A percentile compares a stretch with the other conserved stretches of the same genome.
phyloP scores from a whole-genome alignment of 2,888 invertebrate genomes.

The Lamellibrachia columna region DNA sequence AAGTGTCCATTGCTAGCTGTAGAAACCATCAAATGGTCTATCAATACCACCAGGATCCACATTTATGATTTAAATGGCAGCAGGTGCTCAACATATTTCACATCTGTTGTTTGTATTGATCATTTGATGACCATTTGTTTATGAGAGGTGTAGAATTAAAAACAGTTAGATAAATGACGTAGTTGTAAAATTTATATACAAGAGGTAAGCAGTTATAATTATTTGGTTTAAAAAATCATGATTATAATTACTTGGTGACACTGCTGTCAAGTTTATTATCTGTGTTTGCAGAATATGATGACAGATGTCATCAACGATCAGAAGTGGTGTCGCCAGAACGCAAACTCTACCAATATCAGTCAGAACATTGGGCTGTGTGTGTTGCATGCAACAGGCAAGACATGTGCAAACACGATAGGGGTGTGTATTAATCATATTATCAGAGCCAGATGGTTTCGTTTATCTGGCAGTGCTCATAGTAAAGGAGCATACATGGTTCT shows the following conservation, averaged over 20 bases:
- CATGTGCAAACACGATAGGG: conserved; percentile 69
- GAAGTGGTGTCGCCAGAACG: conserved; percentile 90
- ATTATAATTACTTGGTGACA: background rate
- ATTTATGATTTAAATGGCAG: too few relatives aligned
- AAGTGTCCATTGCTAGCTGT: background rate
- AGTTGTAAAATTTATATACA: too few relatives aligned
- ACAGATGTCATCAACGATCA: conserved; percentile 80
- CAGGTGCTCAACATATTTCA: too few relatives aligned
- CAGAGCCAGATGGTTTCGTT: too few relatives aligned
- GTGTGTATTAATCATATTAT: background rate
- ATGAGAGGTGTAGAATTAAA: too few relatives aligned
- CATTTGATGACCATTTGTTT: too few relatives aligned
- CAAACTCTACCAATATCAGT: conserved; percentile 71
- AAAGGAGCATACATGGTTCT: too few relatives aligned
- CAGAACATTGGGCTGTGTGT: conserved; percentile 90
- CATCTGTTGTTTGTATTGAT: too few relatives aligned
- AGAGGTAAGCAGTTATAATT: too few relatives aligned
- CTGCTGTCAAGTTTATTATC: conserved; percentile 16
- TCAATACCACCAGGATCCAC: background rate
- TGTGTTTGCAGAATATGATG: conserved; percentile 73
- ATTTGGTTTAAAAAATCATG: background rate
- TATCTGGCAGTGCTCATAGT: too few relatives aligned
- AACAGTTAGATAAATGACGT: too few relatives aligned
- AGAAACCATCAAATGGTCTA: background rate
- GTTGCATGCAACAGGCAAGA: conserved; percentile 75